Evolutionary conservation across 2,113 vertebrate species (phyloP).

Genomic region (Conger conger): DNA sequence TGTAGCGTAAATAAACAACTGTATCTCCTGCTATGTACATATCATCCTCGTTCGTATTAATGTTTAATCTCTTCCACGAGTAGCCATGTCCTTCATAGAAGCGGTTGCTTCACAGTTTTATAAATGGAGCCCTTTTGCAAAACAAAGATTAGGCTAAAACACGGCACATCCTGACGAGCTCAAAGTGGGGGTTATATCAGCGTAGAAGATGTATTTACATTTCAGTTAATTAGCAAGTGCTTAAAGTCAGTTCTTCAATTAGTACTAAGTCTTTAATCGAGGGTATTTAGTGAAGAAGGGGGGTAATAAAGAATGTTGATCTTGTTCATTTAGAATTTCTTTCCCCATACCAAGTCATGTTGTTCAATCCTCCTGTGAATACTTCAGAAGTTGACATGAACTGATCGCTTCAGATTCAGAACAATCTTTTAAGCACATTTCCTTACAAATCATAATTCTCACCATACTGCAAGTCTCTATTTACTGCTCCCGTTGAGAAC

Average conservation of each 20-base stretch:
- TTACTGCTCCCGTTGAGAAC: not conserved
- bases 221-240: not conserved
- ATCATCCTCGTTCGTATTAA: not conserved
- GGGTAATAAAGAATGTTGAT: not conserved
- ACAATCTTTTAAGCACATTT: not conserved
- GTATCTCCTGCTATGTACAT: not conserved
- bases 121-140: not conserved
- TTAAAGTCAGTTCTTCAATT: not conserved
- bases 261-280: not conserved
- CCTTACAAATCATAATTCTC: not conserved
- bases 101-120: not conserved
- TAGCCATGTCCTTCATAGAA: not conserved
- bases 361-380: not conserved
- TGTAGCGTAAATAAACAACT: not conserved
- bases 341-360: not conserved
- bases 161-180: not conserved
- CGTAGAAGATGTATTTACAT: not conserved
- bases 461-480: not conserved
- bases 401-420: not conserved
- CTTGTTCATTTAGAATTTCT: not conserved
- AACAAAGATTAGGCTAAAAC: not conserved
- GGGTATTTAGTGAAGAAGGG: not conserved
- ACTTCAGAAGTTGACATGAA: not conserved
- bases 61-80: not conserved
- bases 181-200: not conserved